These are phyloP conservation scores for Oscheius onirici DNA, from an alignment of 2,888 invertebrate species.

Conservation along the genomic window DNA sequence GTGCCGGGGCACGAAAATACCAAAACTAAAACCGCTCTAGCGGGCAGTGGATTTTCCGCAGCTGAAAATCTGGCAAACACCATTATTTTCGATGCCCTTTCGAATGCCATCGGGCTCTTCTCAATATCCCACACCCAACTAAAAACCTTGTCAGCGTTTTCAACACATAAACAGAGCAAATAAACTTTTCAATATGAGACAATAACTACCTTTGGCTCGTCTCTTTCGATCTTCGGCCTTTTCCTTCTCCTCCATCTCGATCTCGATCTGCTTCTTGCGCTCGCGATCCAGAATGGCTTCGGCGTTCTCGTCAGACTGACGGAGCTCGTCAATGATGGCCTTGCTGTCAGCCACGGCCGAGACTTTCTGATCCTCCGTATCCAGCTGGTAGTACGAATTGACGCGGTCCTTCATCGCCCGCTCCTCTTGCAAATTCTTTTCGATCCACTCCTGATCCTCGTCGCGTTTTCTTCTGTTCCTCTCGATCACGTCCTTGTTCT, in stretches of 20 bases:
- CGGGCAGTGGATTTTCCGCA: too few species aligned
- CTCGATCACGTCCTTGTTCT: slow-evolving; percentile 64
- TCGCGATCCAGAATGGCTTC: slow-evolving; percentile 77
- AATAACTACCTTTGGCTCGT: background rate
- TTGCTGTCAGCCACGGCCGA: slow-evolving; percentile 72
- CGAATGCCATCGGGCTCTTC: too few species aligned
- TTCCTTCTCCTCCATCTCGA: slow-evolving; percentile 73
- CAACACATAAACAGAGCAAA: too few species aligned
- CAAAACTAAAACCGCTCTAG: too few species aligned
- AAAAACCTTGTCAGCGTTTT: too few species aligned
- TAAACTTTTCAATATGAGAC: background rate
- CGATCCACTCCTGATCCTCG: slow-evolving; percentile 79
- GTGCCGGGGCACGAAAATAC: too few species aligned
- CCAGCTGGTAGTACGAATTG: slow-evolving; percentile 40
- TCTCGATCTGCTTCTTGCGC: slow-evolving; percentile 77
- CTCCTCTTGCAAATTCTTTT: slow-evolving; percentile 73
- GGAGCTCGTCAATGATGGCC: slow-evolving; percentile 91
- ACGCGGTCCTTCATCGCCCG: slow-evolving; percentile 48
- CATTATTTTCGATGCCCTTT: too few species aligned
- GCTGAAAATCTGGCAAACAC: too few species aligned
- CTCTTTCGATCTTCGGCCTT: slow-evolving; percentile 75
- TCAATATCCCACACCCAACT: too few species aligned
- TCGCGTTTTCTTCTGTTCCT: slow-evolving; percentile 64
- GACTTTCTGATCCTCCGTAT: slow-evolving; percentile 43
- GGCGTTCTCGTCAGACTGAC: slow-evolving; percentile 90